Evolutionary conservation across 2,797 vertebrate species (phyloP), one percentile per base, ranked within the genome.

Genomic region (Sebastes cheni): DNA sequence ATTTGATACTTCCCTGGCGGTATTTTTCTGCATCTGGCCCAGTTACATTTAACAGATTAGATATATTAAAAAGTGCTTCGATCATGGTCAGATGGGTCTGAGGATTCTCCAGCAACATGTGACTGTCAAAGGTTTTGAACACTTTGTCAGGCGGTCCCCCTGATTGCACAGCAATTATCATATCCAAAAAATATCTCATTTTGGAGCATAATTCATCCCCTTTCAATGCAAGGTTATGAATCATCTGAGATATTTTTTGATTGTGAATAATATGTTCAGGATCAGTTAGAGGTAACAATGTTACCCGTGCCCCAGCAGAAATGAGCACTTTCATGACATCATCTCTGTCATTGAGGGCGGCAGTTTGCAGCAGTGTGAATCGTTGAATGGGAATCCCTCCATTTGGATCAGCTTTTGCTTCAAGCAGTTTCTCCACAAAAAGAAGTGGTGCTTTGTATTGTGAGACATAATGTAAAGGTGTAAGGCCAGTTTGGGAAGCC

Each of bases 51-150:
- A 23, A 23, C 2, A 25, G 25, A 25, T 25, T 25, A 25, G 25
- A 25, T 25, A 25, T 3, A 34, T 34, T 56, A 22, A 81, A 86
- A 3, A 88, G 75, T 0, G 0, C 0, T 73, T 95, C 93, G 79
- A 90, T 80, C 4, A 93, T 74, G 25, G 58, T 81, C 4, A 88
- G 0, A 65, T 88, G 72, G 13, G 0, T 5, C 4, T 34, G 68
- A 36, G 92, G 92, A 77, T 94, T 0, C 34, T 91, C 89, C 4
- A 7, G 6, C n/a, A 94, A 23, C 86, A 95, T 89, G 20, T 81
- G 11, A 27, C 67, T 12, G 12, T 71, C 4, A 55, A 42, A 75
- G 0, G 0, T n/a, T 64, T 46, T 52, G 0, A 90, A 87, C 23
- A 94, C 85, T 4, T 91, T 62, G n/a, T 61, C 36, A 5, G 77